Evolutionary conservation across 1,140 invertebrate species (phyloP), one percentile per base, ranked within the genome.

Genomic region (Capitella teleta): DNA sequence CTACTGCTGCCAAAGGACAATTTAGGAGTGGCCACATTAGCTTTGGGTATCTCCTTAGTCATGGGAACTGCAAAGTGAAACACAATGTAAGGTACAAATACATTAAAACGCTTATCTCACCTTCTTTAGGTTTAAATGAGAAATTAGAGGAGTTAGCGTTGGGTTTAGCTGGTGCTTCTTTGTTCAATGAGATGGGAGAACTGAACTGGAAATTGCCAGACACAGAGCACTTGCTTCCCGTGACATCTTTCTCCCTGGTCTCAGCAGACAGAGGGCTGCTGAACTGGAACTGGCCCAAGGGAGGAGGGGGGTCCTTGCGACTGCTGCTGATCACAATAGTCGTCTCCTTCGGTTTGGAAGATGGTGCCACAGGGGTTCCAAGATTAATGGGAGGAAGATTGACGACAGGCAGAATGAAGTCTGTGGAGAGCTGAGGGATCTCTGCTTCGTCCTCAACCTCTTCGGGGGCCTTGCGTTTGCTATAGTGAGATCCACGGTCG

Each of bases 191-290:
- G 43, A 61, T 53, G 4, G 63, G 63, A 19, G 60, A 62, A 47
- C 60, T 63, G 49, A 65, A 65, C 51, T 53, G 55, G 43, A 63
- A 65, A 10, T 50, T 53, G 60, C 62, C 49, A 32, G 42, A 57
- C 25, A 3, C 28, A 37, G 14, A 34, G 10, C 10, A 34, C 30
- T 34, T 34, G 8, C 30, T 34, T 8, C 8, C n/a, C 30, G 8
- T 10, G 30, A 10, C 30, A 34, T 16, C 6, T 40, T 16, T 12
- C 38, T 24, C 38, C 38, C 38, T 3, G 19, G 19, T 16, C 25
- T 40, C 38, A 14, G 38, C 8, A 40, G 19, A 24, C 8, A 40
- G 19, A 24, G 38, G 38, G 38, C 38, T 40, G 14, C 38, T 40
- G 38, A 40, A 40, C 14, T n/a, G 8, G 38, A 40, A 40, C 2